Percentiles rank a stretch among this genome's conserved stretches.
phyloP scores from a whole-genome alignment of 2,797 vertebrate species.

The Pantherophis vulpinus region DNA sequence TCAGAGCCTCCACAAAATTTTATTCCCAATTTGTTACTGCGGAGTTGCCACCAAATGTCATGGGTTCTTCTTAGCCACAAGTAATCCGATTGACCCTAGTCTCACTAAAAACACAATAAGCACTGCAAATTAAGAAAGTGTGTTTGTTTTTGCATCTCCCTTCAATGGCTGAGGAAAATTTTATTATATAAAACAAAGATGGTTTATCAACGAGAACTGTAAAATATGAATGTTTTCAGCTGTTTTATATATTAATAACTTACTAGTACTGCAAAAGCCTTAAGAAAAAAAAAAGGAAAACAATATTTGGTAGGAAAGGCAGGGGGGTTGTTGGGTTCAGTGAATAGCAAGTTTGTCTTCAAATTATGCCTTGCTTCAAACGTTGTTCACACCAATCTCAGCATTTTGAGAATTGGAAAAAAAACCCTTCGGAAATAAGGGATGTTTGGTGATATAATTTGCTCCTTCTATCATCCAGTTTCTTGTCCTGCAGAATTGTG shows the following conservation, averaged over 20 bases:
- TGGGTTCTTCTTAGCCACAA: neutral
- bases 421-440: neutral
- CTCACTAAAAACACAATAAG: neutral
- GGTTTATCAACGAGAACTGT: neutral
- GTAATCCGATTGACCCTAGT: neutral
- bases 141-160: neutral
- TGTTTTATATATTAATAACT: neutral
- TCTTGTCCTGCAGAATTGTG: neutral
- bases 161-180: neutral
- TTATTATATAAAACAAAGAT: neutral
- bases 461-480: neutral
- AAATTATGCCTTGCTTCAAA: neutral
- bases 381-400: neutral
- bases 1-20: neutral
- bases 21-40: neutral
- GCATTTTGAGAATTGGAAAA: neutral
- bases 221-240: neutral
- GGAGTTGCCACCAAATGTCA: neutral
- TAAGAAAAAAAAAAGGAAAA: neutral
- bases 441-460: neutral
- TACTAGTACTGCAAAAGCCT: neutral
- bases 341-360: neutral
- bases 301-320: neutral
- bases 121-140: neutral
- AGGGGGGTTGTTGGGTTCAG: neutral